phyloP scores from a whole-genome alignment of 2,888 invertebrate genomes.

The Rhaphigaster nebulosa region DNA sequence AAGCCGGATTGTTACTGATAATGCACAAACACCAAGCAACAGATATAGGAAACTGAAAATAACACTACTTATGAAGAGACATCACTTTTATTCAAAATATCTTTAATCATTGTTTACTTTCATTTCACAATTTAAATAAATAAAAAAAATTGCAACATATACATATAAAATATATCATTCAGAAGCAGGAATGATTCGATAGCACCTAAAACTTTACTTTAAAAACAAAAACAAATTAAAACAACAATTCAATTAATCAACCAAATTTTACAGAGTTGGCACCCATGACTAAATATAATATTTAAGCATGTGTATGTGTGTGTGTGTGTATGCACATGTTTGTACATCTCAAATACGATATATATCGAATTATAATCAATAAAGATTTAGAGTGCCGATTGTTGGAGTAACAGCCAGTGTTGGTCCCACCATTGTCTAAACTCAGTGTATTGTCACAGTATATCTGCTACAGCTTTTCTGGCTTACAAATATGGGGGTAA shows the following conservation, averaged over 20 bases:
- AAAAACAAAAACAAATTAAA: conserved; percentile 23
- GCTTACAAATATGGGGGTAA: not conserved
- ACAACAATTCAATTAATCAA: conserved; percentile 8
- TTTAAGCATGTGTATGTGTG: not conserved
- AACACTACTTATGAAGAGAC: not conserved
- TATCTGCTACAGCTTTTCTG: not conserved
- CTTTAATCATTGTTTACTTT: conserved; percentile 15
- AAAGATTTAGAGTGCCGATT: not conserved
- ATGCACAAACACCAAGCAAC: too few species aligned
- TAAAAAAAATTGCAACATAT: conserved; percentile 29
- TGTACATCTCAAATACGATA: not conserved
- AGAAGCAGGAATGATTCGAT: conserved; percentile 41
- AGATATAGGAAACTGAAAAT: conserved; percentile 24
- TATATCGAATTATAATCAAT: not conserved
- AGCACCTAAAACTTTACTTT: conserved; percentile 16
- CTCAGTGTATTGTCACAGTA: not conserved
- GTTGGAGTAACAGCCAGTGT: conserved; percentile 34
- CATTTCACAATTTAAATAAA: conserved; percentile 21
- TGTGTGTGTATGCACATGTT: not conserved
- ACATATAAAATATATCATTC: conserved; percentile 45
- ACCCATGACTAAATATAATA: not conserved
- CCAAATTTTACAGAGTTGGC: conserved; percentile 13
- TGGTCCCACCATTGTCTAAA: conserved; percentile 31
- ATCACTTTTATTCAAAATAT: conserved; percentile 44
- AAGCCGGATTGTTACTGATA: too few species aligned